Evolutionary conservation across 2,113 vertebrate species (phyloP).

Genomic region (Tretioscincus oriximinensis): DNA sequence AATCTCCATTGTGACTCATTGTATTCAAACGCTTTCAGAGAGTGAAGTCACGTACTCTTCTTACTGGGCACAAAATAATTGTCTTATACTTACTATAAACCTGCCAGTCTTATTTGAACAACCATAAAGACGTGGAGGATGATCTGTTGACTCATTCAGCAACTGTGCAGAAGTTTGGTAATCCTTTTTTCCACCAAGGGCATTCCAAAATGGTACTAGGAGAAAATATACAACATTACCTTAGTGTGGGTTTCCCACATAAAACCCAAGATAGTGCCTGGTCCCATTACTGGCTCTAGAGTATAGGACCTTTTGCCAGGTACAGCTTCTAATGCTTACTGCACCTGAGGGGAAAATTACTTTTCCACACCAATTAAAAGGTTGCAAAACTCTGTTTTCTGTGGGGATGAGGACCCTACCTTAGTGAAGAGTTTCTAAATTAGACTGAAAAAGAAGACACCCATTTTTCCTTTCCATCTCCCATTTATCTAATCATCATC

Average conservation of each 20-base stretch:
- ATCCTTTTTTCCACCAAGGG: slow-evolving; percentile 79
- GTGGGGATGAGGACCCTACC: too few relatives aligned
- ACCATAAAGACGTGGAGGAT: slow-evolving; percentile 81
- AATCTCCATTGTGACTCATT: background rate
- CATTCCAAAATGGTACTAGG: slow-evolving; percentile 84
- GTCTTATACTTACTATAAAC: slow-evolving; percentile 79
- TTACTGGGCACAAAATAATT: slow-evolving; percentile 16
- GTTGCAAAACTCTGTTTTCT: background rate
- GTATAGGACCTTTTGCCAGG: too few relatives aligned
- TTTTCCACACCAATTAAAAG: too few relatives aligned
- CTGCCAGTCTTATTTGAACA: slow-evolving; percentile 92
- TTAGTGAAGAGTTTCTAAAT: too few relatives aligned
- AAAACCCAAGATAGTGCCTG: too few relatives aligned
- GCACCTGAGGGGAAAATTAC: too few relatives aligned
- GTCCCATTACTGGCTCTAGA: too few relatives aligned
- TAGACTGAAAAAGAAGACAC: background rate
- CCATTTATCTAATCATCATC: too few relatives aligned
- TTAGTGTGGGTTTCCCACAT: background rate
- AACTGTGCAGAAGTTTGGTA: slow-evolving; percentile 87
- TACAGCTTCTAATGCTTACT: too few relatives aligned
- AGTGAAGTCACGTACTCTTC: too few relatives aligned
- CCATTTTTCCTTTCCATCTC: background rate
- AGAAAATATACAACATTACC: slow-evolving; percentile 40
- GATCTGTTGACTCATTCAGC: slow-evolving; percentile 69
- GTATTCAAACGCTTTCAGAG: background rate